Percentiles rank a stretch among this genome's conserved stretches.
Evolutionary conservation across 1,140 invertebrate genomes (phyloP).

Genomic region (Solen grandis): DNA sequence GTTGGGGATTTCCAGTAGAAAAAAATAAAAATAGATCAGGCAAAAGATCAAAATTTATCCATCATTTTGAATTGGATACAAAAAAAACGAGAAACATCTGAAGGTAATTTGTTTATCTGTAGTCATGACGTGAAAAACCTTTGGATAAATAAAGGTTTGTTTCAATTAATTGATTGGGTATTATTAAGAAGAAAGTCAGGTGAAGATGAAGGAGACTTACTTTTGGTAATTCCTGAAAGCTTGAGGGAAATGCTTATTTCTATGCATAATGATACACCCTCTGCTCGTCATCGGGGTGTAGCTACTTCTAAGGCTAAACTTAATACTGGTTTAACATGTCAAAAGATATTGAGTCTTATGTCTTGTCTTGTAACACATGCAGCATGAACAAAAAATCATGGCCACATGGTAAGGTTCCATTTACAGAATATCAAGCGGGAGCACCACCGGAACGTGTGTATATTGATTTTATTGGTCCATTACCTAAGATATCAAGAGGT

Average conservation of each 20-base stretch:
- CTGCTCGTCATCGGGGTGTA: slow-evolving; percentile 1
- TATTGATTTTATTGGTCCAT: background rate
- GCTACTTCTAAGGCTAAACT: background rate
- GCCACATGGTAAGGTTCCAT: background rate
- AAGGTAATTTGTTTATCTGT: slow-evolving; percentile 24
- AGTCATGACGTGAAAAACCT: background rate
- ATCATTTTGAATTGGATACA: background rate
- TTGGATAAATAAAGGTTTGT: slow-evolving; percentile 6
- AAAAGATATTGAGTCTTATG: slow-evolving; percentile 1
- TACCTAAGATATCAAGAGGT: background rate
- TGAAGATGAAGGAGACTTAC: no score
- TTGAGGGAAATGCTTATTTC: background rate
- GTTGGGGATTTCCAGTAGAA: background rate
- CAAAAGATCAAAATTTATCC: background rate
- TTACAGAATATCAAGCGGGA: background rate
- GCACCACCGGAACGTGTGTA: background rate
- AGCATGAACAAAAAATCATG: background rate
- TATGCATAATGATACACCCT: slow-evolving; percentile 1
- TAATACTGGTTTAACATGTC: background rate
- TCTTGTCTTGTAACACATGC: background rate
- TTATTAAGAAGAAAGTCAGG: background rate
- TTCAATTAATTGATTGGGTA: background rate
- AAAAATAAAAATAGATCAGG: background rate
- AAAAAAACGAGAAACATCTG: background rate
- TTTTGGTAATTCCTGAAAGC: background rate